Base-by-base conservation (phyloP, 2,797 vertebrate species). In the Australoheros facetus region DNA sequence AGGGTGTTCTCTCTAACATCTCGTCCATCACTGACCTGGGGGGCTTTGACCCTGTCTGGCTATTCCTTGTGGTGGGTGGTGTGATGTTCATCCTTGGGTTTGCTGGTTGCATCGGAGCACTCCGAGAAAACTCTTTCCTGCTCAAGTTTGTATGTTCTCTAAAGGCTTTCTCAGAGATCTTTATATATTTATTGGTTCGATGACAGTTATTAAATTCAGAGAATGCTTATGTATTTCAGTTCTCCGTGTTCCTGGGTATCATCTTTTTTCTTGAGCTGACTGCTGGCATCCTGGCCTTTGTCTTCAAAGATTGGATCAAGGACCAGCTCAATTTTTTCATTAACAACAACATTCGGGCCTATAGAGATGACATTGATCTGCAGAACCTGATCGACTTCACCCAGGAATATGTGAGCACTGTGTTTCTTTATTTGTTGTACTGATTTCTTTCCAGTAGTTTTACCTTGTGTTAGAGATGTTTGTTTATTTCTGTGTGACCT, bases 231-330 rank as follows among this genome's bases (percentile, higher is more conserved):
- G 12, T 83, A 0, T 82, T 87, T 81, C 58, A 99, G 98, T 99
- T 99, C 92, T 99, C 98, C 0, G 98, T 99, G 78, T 99, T 99
- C 94, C 95, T 99, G 93, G 98, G 98, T 59, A 98, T 99, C 86
- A 99, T 99, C 91, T 99, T 99, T 94, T 99, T 99, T 95, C 91
- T 99, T 97, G 98, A 99, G 94, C 96, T 99, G 86, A 99, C 98
- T 5, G 97, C 98, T 21, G 98, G 98, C 76, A 96, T 99, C 84
- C 92, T 99, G 94, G 98, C 98, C 5, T 99, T 99, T 87, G 98
- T 99, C 90, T 99, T 99, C 94, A 99, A 99, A 95, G 98, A 99
- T 91, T 99, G 98, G 98, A 99, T 99, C 94, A 99, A 99, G 93
- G 98, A 99, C 92, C 98, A 99, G 95, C 97, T 99, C 73, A 98